A percentile compares a stretch with the other conserved stretches of the same genome.
Conservation (phyloP, 2,888 invertebrate genomes). For the Synanthedon vespiformis region DNA sequence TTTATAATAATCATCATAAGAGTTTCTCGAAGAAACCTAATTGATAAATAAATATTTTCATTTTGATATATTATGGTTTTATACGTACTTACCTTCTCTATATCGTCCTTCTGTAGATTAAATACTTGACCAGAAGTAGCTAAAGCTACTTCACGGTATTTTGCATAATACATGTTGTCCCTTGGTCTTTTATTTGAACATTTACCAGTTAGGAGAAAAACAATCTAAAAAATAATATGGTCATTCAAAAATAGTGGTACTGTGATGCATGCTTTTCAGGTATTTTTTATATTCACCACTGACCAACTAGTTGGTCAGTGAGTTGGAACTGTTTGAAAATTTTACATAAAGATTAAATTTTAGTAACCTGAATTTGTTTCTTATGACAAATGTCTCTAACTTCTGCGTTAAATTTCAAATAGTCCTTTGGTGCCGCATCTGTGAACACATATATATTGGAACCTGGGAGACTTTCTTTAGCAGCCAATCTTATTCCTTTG, state of each 20-base stretch:
- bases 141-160: neutral
- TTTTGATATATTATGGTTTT: too few relatives aligned
- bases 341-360: too few relatives aligned
- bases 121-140: neutral
- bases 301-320: too few relatives aligned
- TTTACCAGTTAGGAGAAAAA: neutral
- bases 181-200: neutral
- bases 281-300: too few relatives aligned
- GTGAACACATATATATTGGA: slow-evolving; percentile 46
- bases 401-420: slow-evolving; percentile 9
- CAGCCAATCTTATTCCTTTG: slow-evolving; percentile 31
- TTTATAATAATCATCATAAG: too few relatives aligned
- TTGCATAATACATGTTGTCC: neutral
- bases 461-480: slow-evolving; percentile 24
- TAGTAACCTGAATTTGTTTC: slow-evolving; percentile 29
- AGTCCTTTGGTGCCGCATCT: slow-evolving; percentile 41
- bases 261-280: too few relatives aligned
- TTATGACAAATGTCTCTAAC: slow-evolving; percentile 27
- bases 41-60: too few relatives aligned
- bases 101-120: neutral
- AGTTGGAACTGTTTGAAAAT: too few relatives aligned
- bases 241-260: too few relatives aligned
- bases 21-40: too few relatives aligned
- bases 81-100: neutral
- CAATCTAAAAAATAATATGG: neutral